Evolutionary conservation across 2,888 invertebrate species (phyloP), one percentile per base, ranked within the genome.

Genomic region (Drosophila cracens): DNA sequence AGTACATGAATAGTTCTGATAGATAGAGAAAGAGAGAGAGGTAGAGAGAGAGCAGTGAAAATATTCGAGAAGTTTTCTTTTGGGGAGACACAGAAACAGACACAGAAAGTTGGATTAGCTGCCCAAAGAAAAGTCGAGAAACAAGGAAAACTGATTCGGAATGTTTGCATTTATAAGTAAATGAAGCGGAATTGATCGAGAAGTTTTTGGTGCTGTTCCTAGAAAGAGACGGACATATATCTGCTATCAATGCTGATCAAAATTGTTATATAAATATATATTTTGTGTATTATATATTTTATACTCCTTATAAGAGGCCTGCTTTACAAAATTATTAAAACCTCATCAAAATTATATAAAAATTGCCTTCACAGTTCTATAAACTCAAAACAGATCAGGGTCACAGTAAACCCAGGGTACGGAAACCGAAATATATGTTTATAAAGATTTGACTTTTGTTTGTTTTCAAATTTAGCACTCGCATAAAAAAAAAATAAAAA

Each of bases 1-100:
- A 83, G 82, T 76, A 75, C 82, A 71, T 34, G 56, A 48, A 61
- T n/a, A 59, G 57, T 62, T 68, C 70, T 58, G 48, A 49, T 70
- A 53, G 18, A 60, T n/a, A 40, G 46, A 61, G 46, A 52, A 38
- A 25, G 48, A 54, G 40, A 61, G 49, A 49, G 53, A 52, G 29
- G 53, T 21, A 70, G 31, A 46, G 11, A 60, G 21, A 46, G 33
- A 59, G 48, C 36, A 59, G 60, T 61, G 16, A 46, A 46, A 46
- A 25, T 16, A 16, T 16, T 46, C 46, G 21, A 21, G 40, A 54
- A 33, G 8, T 56, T 27, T 56, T 46, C 46, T 43, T 21, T 58
- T 46, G 48, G 21, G 38, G n/a, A n/a, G 43, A 43, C 43, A 40
- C 38, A 38, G 18, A 38, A 38, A 18, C 5, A 21, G 46, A 33